A percentile compares a stretch with the other conserved stretches of the same genome.
These are phyloP conservation scores for Hippocampus abdominalis DNA, from an alignment of 2,113 vertebrate species.

Conservation along the genomic window DNA sequence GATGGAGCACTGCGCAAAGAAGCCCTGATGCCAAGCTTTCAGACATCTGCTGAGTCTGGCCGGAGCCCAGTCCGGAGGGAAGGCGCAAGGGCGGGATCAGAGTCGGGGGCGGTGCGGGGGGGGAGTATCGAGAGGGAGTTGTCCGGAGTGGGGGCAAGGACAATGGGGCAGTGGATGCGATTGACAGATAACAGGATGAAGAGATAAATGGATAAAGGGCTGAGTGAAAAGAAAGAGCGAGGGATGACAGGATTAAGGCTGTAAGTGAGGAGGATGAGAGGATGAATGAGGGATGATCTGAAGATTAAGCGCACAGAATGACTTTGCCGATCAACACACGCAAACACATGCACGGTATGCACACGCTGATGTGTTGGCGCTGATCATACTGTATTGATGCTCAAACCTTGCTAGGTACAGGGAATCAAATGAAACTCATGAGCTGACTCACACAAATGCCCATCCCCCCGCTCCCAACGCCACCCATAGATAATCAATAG, in stretches of 20 bases:
- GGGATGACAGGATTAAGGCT: constrained; percentile 70
- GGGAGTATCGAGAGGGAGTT: constrained; percentile 13
- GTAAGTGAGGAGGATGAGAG: constrained; percentile 71
- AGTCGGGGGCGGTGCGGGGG: constrained; percentile 22
- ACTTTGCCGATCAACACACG: constrained; percentile 57
- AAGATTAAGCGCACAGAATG: constrained; percentile 63
- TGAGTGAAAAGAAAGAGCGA: constrained; percentile 39
- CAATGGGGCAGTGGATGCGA: constrained; percentile 38
- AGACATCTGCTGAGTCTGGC: constrained; percentile 71
- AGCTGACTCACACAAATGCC: constrained; percentile 32
- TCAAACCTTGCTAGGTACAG: constrained; percentile 34
- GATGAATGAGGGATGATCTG: constrained; percentile 72
- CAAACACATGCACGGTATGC: constrained; percentile 41
- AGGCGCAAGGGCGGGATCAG: constrained; percentile 42
- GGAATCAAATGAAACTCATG: constrained; percentile 5
- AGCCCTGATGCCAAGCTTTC: constrained; percentile 66
- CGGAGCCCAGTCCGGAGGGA: constrained; percentile 47
- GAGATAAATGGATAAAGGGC: constrained; percentile 69
- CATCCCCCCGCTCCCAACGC: constrained; percentile 10
- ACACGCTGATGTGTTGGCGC: constrained; percentile 47
- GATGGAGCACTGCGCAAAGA: constrained; percentile 65
- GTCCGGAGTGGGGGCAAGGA: constrained; percentile 3
- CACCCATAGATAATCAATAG: constrained; percentile 22
- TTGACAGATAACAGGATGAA: constrained; percentile 64
- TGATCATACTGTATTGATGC: constrained; percentile 17